Evolutionary conservation across 30 jellyfish, hydroid and myxozoan genomes (phyloP).

Genomic region (Sanderia malayensis): DNA sequence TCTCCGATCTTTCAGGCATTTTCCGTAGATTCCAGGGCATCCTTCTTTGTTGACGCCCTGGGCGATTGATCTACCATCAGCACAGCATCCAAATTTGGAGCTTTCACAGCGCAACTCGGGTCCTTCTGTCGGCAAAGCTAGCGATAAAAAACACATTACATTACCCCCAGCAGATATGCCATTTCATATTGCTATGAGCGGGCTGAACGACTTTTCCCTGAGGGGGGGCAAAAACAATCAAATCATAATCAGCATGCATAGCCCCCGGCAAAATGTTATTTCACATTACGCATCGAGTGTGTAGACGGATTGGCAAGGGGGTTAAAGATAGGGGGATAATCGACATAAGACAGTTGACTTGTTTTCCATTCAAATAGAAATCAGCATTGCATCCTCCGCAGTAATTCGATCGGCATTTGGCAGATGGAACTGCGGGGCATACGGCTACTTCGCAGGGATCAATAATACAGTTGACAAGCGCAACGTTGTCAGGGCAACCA

Average conservation of each 20-base stretch:
- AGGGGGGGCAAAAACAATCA: not conserved
- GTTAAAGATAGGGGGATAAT: not conserved
- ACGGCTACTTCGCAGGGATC: slow-evolving; percentile 54
- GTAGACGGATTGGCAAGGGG: not conserved
- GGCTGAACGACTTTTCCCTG: not conserved
- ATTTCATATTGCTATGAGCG: too few relatives aligned
- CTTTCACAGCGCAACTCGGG: slow-evolving; percentile 20
- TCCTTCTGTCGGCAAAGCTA: slow-evolving; percentile 20
- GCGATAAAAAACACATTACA: not conserved
- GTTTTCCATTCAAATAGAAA: slow-evolving; percentile 28
- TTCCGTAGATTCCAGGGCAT: slow-evolving; percentile 69
- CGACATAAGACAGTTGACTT: slow-evolving; percentile 11
- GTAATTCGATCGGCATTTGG: slow-evolving; percentile 59
- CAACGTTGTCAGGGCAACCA: slow-evolving; percentile 32
- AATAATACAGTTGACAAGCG: slow-evolving; percentile 58
- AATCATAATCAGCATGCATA: not conserved
- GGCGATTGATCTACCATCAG: slow-evolving; percentile 50
- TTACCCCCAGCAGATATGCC: too few relatives aligned
- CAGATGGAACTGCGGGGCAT: slow-evolving; percentile 54
- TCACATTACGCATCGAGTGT: not conserved
- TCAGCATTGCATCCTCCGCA: slow-evolving; percentile 89
- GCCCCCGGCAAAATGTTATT: not conserved
- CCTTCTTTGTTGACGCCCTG: slow-evolving; percentile 63
- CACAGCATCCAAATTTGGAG: slow-evolving; percentile 64
- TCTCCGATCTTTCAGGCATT: slow-evolving; percentile 40